Conservation (phyloP, 2,113 vertebrate genomes). For the Datnioides undecimradiatus region DNA sequence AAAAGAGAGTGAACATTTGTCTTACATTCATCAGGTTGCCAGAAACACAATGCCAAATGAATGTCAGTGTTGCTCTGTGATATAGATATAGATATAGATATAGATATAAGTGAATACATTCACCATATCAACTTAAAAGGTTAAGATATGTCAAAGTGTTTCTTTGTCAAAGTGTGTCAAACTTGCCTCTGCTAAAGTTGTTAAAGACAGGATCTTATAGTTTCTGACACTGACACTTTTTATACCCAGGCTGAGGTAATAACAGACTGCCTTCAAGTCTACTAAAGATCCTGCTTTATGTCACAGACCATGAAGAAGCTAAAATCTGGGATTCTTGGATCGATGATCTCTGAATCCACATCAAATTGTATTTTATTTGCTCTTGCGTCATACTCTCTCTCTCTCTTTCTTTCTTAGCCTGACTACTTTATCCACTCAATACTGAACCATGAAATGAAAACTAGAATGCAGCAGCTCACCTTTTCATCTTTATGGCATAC, state of each 20-base stretch:
- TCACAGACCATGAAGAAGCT: background rate
- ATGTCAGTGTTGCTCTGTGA: background rate
- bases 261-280: background rate
- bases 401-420: background rate
- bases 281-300: background rate
- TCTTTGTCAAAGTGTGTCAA: too few relatives aligned
- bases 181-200: too few relatives aligned
- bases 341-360: background rate
- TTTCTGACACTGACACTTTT: background rate
- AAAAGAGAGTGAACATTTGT: background rate
- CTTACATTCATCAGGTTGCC: background rate
- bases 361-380: conserved; percentile 17
- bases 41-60: background rate
- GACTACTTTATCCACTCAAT: background rate
- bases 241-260: background rate
- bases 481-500: background rate
- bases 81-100: too few relatives aligned
- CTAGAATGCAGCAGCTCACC: background rate
- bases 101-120: too few relatives aligned
- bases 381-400: conserved; percentile 8
- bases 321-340: background rate
- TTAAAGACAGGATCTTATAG: too few relatives aligned
- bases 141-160: too few relatives aligned
- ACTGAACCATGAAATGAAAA: conserved; percentile 16
- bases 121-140: too few relatives aligned